Evolutionary conservation across 2,113 vertebrate species (phyloP).

Genomic region (Ailurus styani): DNA sequence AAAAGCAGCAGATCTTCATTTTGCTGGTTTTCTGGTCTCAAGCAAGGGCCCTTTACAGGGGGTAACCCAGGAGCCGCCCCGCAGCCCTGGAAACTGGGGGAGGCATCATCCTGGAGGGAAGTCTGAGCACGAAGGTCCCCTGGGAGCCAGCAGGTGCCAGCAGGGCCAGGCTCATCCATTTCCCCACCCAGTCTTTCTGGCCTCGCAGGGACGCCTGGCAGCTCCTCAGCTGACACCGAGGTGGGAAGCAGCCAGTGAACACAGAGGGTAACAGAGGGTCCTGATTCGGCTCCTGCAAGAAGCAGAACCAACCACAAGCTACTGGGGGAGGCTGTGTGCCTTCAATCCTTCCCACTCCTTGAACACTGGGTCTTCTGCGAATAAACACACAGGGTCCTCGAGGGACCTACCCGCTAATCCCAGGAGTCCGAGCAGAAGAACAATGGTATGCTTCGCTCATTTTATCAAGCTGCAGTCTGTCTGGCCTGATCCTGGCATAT

Average conservation of each 20-base stretch:
- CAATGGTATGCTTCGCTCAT: neutral
- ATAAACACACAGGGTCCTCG: neutral
- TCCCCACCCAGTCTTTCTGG: neutral
- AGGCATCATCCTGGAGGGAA: neutral
- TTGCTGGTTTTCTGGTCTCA: neutral
- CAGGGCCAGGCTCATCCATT: neutral
- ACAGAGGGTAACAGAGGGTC: neutral
- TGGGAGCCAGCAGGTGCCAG: neutral
- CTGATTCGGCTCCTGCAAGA: neutral
- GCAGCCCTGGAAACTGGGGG: fast-evolving
- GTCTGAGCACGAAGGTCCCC: neutral
- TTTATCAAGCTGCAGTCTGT: neutral
- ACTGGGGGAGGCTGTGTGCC: neutral
- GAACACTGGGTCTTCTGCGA: neutral
- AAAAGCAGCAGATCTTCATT: neutral
- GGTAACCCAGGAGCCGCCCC: neutral
- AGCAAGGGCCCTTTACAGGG: neutral
- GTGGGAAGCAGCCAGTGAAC: neutral
- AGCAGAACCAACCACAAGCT: neutral
- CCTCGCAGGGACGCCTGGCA: neutral
- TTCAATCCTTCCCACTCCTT: neutral
- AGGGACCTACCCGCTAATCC: neutral
- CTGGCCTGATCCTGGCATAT: neutral
- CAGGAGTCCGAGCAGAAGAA: neutral
- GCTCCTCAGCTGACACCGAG: neutral